phyloP scores from a whole-genome alignment of 1,140 invertebrate species.

The Laodelphax striatellus region DNA sequence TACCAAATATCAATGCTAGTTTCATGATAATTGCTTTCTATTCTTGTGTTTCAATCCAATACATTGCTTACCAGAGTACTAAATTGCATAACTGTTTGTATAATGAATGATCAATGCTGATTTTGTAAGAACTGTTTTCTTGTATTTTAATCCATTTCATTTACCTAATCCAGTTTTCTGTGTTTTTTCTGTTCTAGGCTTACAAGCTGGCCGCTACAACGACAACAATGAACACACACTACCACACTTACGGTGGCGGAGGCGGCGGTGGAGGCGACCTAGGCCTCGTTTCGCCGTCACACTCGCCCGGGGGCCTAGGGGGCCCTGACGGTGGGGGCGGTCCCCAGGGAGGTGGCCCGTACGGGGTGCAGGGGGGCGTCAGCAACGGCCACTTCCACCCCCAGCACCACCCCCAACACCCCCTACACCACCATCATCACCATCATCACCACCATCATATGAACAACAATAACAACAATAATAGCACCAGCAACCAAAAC shows the following conservation, averaged over 20 bases:
- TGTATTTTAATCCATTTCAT: too few species aligned
- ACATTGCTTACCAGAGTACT: too few species aligned
- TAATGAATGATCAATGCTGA: too few species aligned
- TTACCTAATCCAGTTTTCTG: too few species aligned
- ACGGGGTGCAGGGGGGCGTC: slow-evolving; percentile 5
- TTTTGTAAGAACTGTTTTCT: too few species aligned
- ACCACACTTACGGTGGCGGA: slow-evolving; percentile 25
- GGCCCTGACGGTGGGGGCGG: slow-evolving; percentile 4
- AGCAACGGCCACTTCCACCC: slow-evolving; percentile 10
- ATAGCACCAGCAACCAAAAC: slow-evolving; percentile 13
- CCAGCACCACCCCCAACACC: slow-evolving; percentile 16
- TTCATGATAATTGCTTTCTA: too few species aligned
- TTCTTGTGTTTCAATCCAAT: too few species aligned
- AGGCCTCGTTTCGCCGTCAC: slow-evolving; percentile 19
- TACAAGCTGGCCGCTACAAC: slow-evolving; percentile 26
- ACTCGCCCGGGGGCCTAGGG: slow-evolving; percentile 17
- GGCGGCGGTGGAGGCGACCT: slow-evolving; percentile 3
- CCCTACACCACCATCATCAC: slow-evolving; percentile 17
- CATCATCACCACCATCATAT: slow-evolving; percentile 20
- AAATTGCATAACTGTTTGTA: too few species aligned
- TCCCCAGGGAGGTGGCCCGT: slow-evolving; percentile 10
- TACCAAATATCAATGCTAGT: too few species aligned
- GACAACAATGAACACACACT: slow-evolving; percentile 27
- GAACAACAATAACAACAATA: slow-evolving; percentile 22
- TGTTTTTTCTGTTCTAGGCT: slow-evolving; percentile 16